Evolutionary conservation across 2,797 vertebrate genomes (phyloP), one percentile per base, ranked within the genome.

Genomic region (Pelobates cultripes): DNA sequence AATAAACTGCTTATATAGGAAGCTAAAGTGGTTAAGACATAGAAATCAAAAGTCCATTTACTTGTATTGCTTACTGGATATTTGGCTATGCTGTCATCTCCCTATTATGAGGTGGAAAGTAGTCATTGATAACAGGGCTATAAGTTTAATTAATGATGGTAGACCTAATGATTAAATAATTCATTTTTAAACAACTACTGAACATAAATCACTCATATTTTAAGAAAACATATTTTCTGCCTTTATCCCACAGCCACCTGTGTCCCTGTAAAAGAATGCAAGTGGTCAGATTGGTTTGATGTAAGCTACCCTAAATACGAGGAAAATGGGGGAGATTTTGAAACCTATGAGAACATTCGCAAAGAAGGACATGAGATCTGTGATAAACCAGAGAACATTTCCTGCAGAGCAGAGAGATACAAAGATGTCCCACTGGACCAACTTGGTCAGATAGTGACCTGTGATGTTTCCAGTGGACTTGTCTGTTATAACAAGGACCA

Each of bases 321-420:
- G 0, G 86, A 63, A 15, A 1, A 43, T 0, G 0, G 15, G n/a
- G 90, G 90, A 28, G 90, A 91, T 70, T 51, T 84, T 0, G 90
- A 91, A 87, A 90, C 88, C 4, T 89, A 90, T 79, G 86, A 86
- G 0, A 89, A 84, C 6, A 91, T 91, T 63, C 1, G 0, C 47
- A 3, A 17, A 0, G 3, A 43, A 28, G 0, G 0, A 70, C 6
- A 0, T 44, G 57, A 70, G 41, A 10, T 73, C 0, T 91, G 90
- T 0, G 55, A 0, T 0, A 83, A 15, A 13, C 85, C 57, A 4
- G 47, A 80, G 55, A 85, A 90, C 3, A 86, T 90, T 82, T 86
- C 85, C 0, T 91, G 89, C 86, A 86, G 88, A 82, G 77, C 89
- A 28, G 0, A 10, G 15, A 12, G 75, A n/a, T 90, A 55, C 40